phyloP scores from a whole-genome alignment of 2,888 invertebrate species.

The Plebejus melissa region DNA sequence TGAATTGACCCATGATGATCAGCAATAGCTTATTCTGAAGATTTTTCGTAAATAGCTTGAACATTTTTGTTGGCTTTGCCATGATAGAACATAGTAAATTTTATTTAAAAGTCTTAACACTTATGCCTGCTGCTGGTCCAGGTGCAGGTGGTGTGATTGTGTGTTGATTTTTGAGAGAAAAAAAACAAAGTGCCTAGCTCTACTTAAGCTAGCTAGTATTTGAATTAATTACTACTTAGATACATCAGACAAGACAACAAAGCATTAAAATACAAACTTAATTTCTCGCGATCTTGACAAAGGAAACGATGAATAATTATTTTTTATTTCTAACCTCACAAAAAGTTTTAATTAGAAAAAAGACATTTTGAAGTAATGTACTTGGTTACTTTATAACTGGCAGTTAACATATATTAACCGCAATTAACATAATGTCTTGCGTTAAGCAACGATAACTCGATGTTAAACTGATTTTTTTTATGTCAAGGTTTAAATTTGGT shows the following conservation, averaged over 20 bases:
- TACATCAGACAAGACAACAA: background rate
- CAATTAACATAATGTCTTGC: constrained; percentile 3
- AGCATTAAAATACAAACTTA: background rate
- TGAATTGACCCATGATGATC: too few species aligned
- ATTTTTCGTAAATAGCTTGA: too few species aligned
- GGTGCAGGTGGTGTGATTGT: too few species aligned
- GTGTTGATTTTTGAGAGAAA: too few species aligned
- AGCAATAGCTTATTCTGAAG: too few species aligned
- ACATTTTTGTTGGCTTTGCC: too few species aligned
- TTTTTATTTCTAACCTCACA: background rate
- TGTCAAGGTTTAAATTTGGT: constrained; percentile 18
- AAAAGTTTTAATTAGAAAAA: constrained; percentile 2
- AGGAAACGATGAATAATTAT: background rate
- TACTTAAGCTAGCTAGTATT: too few species aligned
- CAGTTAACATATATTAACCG: constrained; percentile 12
- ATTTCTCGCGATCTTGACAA: background rate
- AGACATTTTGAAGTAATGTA: constrained; percentile 21
- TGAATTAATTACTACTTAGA: background rate
- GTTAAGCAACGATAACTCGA: constrained; percentile 9
- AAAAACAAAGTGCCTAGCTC: too few species aligned
- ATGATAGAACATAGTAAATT: too few species aligned
- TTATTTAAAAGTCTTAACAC: too few species aligned
- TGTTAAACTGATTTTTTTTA: constrained; percentile 12
- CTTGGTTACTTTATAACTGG: constrained; percentile 1
- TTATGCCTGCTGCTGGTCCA: too few species aligned